A percentile compares a stretch with the other conserved stretches of the same genome.
Conservation (phyloP, 2,888 invertebrate species). For the Heliconius ethilla region DNA sequence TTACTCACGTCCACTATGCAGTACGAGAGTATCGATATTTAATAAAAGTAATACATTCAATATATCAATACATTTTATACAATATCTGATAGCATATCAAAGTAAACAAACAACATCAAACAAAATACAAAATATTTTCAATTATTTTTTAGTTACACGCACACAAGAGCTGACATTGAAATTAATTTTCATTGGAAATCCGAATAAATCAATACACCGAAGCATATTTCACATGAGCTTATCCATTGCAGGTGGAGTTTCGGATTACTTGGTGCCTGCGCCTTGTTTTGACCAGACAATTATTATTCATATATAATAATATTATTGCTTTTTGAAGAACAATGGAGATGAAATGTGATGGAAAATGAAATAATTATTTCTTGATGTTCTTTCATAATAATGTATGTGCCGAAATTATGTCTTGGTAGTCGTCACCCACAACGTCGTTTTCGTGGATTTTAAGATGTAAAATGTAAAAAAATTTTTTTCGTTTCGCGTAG, state of each 20-base stretch:
- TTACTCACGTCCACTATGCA: neutral
- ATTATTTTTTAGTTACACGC: neutral
- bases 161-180: constrained; percentile 6
- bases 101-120: neutral
- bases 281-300: constrained; percentile 11
- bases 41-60: neutral
- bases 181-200: constrained; percentile 11
- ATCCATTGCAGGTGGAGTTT: constrained; percentile 22
- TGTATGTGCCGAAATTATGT: neutral
- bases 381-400: neutral
- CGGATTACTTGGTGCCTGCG: constrained; percentile 14
- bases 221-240: constrained; percentile 10
- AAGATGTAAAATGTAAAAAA: neutral
- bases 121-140: neutral
- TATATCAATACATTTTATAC: neutral
- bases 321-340: neutral
- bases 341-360: neutral
- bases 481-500: neutral
- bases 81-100: neutral
- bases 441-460: neutral
- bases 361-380: neutral
- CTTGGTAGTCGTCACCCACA: neutral
- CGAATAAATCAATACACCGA: constrained; percentile 15
- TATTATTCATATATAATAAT: constrained; percentile 11
- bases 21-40: neutral